Conservation (phyloP, 2,797 vertebrate species). For the Brachymystax lenok region DNA sequence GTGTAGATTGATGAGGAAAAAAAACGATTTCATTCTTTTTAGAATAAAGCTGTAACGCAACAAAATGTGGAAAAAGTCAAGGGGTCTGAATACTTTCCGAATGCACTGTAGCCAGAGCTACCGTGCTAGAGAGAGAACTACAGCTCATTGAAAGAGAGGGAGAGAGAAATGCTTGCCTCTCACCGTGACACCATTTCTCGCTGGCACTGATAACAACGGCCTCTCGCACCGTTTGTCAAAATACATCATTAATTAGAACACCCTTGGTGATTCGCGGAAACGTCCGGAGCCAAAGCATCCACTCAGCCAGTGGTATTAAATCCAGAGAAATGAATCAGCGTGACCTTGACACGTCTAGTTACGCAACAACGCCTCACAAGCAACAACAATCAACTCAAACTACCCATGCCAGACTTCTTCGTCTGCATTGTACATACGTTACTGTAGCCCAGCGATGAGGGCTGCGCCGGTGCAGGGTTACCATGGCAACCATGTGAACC, state of each 20-base stretch:
- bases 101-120: neutral
- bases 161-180: slow-evolving; percentile 3
- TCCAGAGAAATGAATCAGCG: neutral
- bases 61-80: too few species aligned
- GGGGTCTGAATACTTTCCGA: too few species aligned
- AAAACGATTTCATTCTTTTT: too few species aligned
- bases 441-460: neutral
- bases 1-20: too few species aligned
- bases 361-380: slow-evolving; percentile 55
- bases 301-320: neutral
- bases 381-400: slow-evolving; percentile 21
- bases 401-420: slow-evolving; percentile 60
- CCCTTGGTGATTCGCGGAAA: neutral
- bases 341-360: slow-evolving; percentile 38
- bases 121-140: neutral
- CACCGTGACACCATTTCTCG: slow-evolving; percentile 28
- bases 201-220: neutral
- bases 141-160: slow-evolving; percentile 6
- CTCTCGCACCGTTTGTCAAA: slow-evolving; percentile 13
- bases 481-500: slow-evolving; percentile 81
- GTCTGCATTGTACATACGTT: slow-evolving; percentile 40
- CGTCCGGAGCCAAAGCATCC: neutral
- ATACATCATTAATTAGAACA: slow-evolving; percentile 23
- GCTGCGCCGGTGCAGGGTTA: slow-evolving; percentile 43
- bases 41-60: too few species aligned